These are phyloP conservation scores for Thalpophila matura DNA, from an alignment of 2,888 invertebrate genomes.

Conservation along the genomic window DNA sequence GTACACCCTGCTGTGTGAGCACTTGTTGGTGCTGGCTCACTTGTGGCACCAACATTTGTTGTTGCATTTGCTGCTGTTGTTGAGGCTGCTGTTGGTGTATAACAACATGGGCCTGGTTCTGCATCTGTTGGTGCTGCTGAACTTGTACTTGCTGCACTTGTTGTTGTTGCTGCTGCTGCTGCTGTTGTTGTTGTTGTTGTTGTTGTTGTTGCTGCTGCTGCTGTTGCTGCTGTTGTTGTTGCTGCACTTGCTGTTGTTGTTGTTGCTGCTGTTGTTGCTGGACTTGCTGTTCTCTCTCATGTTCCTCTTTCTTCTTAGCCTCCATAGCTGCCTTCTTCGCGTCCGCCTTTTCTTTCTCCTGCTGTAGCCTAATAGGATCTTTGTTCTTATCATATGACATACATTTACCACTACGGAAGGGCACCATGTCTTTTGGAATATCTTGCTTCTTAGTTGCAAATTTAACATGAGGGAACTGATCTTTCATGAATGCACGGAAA, in stretches of 20 bases:
- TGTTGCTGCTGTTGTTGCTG: constrained; percentile 81
- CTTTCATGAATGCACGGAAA: constrained; percentile 95
- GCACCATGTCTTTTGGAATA: constrained; percentile 86
- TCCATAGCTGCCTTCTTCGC: constrained; percentile 89
- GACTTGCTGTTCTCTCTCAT: constrained; percentile 84
- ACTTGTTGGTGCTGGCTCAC: constrained; percentile 89
- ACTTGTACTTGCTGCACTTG: constrained; percentile 85
- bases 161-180: constrained; percentile 83
- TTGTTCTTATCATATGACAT: constrained; percentile 90
- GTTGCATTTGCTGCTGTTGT: constrained; percentile 83
- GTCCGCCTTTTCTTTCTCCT: constrained; percentile 87
- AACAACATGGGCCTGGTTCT: constrained; percentile 83
- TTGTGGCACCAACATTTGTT: constrained; percentile 88
- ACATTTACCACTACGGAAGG: constrained; percentile 90
- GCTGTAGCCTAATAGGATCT: constrained; percentile 87
- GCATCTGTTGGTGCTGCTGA: constrained; percentile 86
- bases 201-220: constrained; percentile 78
- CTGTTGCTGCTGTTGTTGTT: constrained; percentile 77
- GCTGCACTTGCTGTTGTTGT: constrained; percentile 75
- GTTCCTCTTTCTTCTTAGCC: constrained; percentile 88
- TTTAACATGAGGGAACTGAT: constrained; percentile 95
- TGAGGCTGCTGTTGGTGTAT: constrained; percentile 83
- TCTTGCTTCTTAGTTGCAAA: constrained; percentile 92
- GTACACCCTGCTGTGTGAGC: constrained; percentile 83
- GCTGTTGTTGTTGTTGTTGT: constrained; percentile 82